phyloP scores from a whole-genome alignment of 2,113 vertebrate species.

The Coracopsis vasa region DNA sequence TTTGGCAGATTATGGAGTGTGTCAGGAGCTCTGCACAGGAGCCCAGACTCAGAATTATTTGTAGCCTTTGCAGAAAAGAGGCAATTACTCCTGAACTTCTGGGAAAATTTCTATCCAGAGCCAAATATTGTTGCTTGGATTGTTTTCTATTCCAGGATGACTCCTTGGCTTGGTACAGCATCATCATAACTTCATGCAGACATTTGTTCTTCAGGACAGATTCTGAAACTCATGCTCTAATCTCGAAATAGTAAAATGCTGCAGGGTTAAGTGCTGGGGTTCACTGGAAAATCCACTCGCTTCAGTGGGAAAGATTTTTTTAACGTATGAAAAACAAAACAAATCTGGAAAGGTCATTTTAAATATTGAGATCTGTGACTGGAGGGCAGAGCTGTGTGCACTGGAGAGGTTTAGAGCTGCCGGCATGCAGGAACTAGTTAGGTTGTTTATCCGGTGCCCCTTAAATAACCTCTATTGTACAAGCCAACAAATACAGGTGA shows the following conservation, averaged over 20 bases:
- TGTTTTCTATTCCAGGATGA: slow-evolving; percentile 37
- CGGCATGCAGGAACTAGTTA: too few relatives aligned
- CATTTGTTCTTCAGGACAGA: background rate
- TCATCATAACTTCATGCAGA: background rate
- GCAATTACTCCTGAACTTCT: background rate
- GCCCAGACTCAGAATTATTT: background rate
- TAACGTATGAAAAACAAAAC: background rate
- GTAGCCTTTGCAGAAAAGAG: background rate
- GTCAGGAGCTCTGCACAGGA: background rate
- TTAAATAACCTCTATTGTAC: background rate
- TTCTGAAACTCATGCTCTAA: background rate
- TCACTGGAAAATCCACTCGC: slow-evolving; percentile 39
- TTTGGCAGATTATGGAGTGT: background rate
- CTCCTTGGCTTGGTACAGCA: background rate
- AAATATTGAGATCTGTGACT: background rate
- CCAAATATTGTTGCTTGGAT: slow-evolving; percentile 2
- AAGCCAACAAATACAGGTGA: background rate
- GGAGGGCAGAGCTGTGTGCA: background rate
- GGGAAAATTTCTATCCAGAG: background rate
- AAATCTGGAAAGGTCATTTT: slow-evolving; percentile 41
- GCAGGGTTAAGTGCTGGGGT: slow-evolving; percentile 42
- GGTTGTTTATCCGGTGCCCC: background rate
- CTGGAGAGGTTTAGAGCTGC: background rate
- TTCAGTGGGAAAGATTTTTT: slow-evolving; percentile 44
- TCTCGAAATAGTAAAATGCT: slow-evolving; percentile 53